Percentiles rank a stretch among this genome's conserved stretches.
Conservation (phyloP, 2,888 invertebrate genomes). For the Reticulitermes lucifugus region DNA sequence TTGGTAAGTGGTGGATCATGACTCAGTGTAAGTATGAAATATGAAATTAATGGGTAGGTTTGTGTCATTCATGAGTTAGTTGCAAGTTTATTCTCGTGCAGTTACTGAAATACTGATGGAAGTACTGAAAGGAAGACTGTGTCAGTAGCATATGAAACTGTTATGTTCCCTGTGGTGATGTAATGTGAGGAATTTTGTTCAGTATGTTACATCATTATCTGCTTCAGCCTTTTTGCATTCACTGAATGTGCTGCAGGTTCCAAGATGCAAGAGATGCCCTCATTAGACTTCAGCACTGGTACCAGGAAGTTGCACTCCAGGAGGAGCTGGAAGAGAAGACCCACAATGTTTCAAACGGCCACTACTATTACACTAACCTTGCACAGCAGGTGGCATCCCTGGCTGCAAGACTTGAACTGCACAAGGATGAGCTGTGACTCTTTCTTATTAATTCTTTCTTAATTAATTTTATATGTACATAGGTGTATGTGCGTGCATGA, state of each 20-base stretch:
- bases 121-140: too few species aligned
- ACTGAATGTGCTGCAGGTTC: background rate
- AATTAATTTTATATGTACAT: background rate
- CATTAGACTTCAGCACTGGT: constrained; percentile 34
- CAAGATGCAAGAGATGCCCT: background rate
- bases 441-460: background rate
- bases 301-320: constrained; percentile 37
- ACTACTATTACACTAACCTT: constrained; percentile 39
- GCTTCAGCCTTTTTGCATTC: too few species aligned
- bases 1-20: too few species aligned
- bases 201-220: too few species aligned
- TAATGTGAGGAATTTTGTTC: too few species aligned
- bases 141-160: too few species aligned
- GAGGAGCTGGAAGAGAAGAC: constrained; percentile 34
- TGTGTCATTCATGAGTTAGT: too few species aligned
- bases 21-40: too few species aligned
- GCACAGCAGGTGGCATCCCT: constrained; percentile 5
- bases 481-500: background rate
- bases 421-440: constrained; percentile 4
- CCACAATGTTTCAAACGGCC: background rate
- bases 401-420: background rate
- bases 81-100: too few species aligned
- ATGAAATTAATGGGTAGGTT: too few species aligned
- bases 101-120: too few species aligned
- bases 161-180: too few species aligned